Conservation (phyloP, 2,888 invertebrate species). For the Ormyrus thymus region DNA sequence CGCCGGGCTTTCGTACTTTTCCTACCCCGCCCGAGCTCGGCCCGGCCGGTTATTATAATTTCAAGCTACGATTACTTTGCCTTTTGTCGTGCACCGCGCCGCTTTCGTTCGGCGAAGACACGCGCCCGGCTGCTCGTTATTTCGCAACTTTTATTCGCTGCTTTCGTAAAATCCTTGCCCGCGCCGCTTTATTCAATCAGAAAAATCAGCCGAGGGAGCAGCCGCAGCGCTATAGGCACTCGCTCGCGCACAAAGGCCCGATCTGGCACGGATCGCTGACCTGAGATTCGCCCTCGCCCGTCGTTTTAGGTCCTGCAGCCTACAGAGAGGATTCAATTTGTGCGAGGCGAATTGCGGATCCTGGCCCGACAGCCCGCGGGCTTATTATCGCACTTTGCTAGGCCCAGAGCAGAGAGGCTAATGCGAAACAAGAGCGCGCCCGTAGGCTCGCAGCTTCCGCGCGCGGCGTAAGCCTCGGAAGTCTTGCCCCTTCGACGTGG, state of each 20-base stretch:
- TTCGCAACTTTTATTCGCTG: constrained; percentile 66
- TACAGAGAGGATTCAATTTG: constrained; percentile 69
- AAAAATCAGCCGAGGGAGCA: constrained; percentile 49
- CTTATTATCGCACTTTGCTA: constrained; percentile 72
- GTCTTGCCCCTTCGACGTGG: too few relatives aligned
- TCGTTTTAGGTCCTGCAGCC: constrained; percentile 66
- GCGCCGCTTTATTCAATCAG: constrained; percentile 29
- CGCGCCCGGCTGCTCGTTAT: constrained; percentile 55
- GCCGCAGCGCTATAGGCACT: constrained; percentile 55
- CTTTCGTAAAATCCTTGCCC: constrained; percentile 56
- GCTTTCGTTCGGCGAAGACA: constrained; percentile 32
- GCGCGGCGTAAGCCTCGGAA: too few relatives aligned
- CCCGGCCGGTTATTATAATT: constrained; percentile 70
- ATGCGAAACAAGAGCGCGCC: constrained; percentile 54
- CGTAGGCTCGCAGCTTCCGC: constrained; percentile 30
- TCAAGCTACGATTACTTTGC: constrained; percentile 71
- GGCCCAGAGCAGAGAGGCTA: constrained; percentile 59
- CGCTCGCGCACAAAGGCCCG: constrained; percentile 63
- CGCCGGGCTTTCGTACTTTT: background rate
- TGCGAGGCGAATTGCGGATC: constrained; percentile 70
- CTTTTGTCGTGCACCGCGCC: constrained; percentile 66
- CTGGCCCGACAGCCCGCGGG: constrained; percentile 71
- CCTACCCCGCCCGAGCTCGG: constrained; percentile 53
- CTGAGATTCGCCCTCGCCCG: constrained; percentile 66
- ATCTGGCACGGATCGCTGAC: constrained; percentile 70